phyloP scores from a whole-genome alignment of 2,888 invertebrate species.

The Zaprionus obscuricornis region DNA sequence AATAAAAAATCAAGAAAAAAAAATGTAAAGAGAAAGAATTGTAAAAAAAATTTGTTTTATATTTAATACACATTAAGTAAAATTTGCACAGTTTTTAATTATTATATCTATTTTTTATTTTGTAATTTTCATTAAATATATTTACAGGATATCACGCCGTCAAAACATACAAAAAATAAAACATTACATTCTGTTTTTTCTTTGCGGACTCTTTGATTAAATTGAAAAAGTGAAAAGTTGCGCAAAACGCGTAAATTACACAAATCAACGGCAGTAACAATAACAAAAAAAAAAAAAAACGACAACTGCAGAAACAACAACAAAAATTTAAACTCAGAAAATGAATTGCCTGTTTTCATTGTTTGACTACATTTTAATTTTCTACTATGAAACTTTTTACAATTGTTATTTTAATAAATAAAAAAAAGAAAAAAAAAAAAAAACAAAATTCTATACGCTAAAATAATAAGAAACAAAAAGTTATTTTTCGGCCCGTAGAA shows the following conservation, averaged over 20 bases:
- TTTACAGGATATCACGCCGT: no score
- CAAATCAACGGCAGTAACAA: slow-evolving; percentile 60
- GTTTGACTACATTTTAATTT: slow-evolving; percentile 32
- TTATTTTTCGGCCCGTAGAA: no score
- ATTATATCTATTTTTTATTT: no score
- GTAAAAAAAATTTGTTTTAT: no score
- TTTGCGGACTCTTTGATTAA: slow-evolving; percentile 43
- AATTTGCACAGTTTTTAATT: no score
- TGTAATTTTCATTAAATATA: no score
- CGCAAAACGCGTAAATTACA: slow-evolving; percentile 64
- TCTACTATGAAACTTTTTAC: slow-evolving; percentile 5
- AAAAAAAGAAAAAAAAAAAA: no score
- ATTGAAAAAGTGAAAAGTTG: slow-evolving; percentile 74
- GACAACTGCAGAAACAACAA: slow-evolving; percentile 15
- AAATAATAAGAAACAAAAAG: no score
- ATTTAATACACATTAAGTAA: no score
- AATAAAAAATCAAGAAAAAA: no score
- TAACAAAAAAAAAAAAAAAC: slow-evolving; percentile 24
- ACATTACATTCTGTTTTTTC: background rate
- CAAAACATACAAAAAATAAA: background rate
- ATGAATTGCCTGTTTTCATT: slow-evolving; percentile 48
- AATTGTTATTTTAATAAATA: slow-evolving; percentile 39
- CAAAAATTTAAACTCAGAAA: slow-evolving; percentile 22
- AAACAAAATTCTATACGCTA: no score
- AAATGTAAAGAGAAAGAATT: no score